Percentiles rank a stretch among this genome's conserved stretches.
Conservation (phyloP, 2,888 invertebrate species). For the Lordiphosa andalusiaca region DNA sequence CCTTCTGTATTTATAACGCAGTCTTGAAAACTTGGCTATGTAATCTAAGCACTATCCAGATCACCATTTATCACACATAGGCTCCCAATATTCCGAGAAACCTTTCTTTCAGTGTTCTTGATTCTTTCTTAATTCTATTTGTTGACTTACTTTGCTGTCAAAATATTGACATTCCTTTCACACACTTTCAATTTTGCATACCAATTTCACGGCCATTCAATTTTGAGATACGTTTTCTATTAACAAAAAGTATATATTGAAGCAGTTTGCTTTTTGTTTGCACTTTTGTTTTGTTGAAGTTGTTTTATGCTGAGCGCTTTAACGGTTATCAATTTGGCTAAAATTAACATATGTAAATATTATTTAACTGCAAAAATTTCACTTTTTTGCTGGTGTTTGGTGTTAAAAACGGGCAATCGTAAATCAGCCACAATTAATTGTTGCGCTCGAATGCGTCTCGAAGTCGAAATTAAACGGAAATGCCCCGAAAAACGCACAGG, state of each 20-base stretch:
- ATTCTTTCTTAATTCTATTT: neutral
- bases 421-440: slow-evolving; percentile 60
- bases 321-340: slow-evolving; percentile 41
- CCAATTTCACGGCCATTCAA: slow-evolving; percentile 40
- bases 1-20: too few species aligned
- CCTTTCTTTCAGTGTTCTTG: neutral
- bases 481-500: slow-evolving; percentile 43
- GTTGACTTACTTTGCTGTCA: slow-evolving; percentile 49
- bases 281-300: slow-evolving; percentile 21
- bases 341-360: slow-evolving; percentile 55
- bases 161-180: slow-evolving; percentile 28
- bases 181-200: slow-evolving; percentile 52
- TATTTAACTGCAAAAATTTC: slow-evolving; percentile 53
- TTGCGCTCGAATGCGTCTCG: slow-evolving; percentile 61
- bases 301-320: slow-evolving; percentile 20
- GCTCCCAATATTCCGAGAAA: neutral
- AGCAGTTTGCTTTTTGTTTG: slow-evolving; percentile 63
- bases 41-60: too few species aligned
- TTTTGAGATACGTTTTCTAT: slow-evolving; percentile 42
- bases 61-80: too few species aligned
- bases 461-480: slow-evolving; percentile 55
- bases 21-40: too few species aligned
- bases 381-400: slow-evolving; percentile 52
- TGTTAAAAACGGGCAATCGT: slow-evolving; percentile 48
- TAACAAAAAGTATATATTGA: slow-evolving; percentile 50